Base-by-base conservation (phyloP, 2,113 vertebrate genomes). In the Crotophaga sulcirostris region DNA sequence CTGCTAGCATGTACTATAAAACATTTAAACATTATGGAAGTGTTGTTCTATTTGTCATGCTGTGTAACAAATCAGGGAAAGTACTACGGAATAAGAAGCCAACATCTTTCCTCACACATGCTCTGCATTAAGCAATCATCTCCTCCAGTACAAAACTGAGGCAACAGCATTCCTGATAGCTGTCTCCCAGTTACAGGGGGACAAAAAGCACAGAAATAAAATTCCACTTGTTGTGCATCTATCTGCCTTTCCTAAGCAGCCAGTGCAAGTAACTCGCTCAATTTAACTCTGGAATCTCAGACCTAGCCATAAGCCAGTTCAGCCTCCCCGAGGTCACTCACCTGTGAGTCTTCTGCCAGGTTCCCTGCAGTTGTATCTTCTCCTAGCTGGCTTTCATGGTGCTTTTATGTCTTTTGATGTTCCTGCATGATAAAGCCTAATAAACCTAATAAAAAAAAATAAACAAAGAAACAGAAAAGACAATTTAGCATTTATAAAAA, bases 1-100 rank as follows among this genome's bases (percentile, higher is more conserved):
- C 47, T 58, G 78, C 96, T 97, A 93, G 83, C 7, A 88, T 75
- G 59, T 75, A 89, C 91, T 96, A 87, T 74, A 96, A 90, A 94
- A 89, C 51, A 91, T 29, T 80, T n/a, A 94, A 95, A 92, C 29
- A 85, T 26, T 49, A 75, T 88, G 91, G 85, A 97, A 95, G 28
- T 85, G 55, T 72, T 88, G 76, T 78, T 97, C 85, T 92, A 36
- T 67, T 84, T 94, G 69, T 92, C 63, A 62, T 62, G 83, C 89
- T 85, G 26, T 68, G 52, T 44, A 76, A 87, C 69, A 64, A 56
- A 87, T 20, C 24, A 58, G 59, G 24, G 51, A 58, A 90, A 93
- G 36, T 45, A 36, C 55, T 63, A 68, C 29, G 2, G 5, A 72
- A 80, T 20, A 42, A 13, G 42, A 88, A 88, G 91, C 38, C 81